phyloP scores from a whole-genome alignment of 2,888 invertebrate genomes.

The Ceriagrion tenellum region DNA sequence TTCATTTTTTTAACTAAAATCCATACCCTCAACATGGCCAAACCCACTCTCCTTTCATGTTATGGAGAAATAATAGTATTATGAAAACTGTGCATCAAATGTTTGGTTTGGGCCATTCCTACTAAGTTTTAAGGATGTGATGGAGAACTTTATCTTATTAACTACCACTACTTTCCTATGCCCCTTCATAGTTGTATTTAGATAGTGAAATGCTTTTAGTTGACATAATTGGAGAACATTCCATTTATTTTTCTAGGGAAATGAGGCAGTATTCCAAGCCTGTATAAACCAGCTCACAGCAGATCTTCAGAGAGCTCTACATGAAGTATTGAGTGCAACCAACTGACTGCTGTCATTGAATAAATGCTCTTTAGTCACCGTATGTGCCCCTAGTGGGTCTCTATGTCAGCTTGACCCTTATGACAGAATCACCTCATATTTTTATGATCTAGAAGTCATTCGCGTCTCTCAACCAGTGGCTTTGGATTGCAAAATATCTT shows the following conservation, averaged over 20 bases:
- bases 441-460: constrained; percentile 51
- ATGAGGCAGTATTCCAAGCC: constrained; percentile 89
- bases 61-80: no score
- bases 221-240: background rate
- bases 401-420: constrained; percentile 40
- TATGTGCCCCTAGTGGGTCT: constrained; percentile 59
- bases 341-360: constrained; percentile 45
- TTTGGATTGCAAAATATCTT: constrained; percentile 38
- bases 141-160: no score
- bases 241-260: constrained; percentile 80
- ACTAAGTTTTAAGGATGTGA: no score
- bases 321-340: constrained; percentile 82
- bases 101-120: no score
- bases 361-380: constrained; percentile 42
- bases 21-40: no score
- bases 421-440: constrained; percentile 42
- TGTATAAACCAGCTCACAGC: constrained; percentile 87
- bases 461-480: constrained; percentile 51
- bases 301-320: constrained; percentile 91
- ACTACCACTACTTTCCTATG: background rate
- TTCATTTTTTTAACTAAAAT: no score
- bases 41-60: no score
- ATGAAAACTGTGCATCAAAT: no score
- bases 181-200: background rate
- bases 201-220: background rate